Evolutionary conservation across 2,888 invertebrate genomes (phyloP), one percentile per base, ranked within the genome.

Genomic region (Torymus texanus): DNA sequence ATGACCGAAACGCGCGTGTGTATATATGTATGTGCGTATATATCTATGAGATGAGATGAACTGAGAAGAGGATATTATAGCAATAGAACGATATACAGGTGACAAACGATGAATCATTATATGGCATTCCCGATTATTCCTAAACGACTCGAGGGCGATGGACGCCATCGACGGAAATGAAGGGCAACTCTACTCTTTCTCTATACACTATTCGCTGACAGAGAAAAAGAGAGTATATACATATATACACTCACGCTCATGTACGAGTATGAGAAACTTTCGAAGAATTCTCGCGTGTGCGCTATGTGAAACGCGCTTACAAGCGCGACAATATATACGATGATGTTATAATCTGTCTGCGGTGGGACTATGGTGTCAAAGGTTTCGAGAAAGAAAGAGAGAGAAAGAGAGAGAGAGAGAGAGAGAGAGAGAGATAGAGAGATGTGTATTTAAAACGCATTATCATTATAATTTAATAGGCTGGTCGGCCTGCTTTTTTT

Each of bases 31-130:
- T 29, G 29, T 21, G 3, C 3, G 4, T 29, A 3, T 29, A 5
- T 29, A 5, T 29, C 29, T 29, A 29, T 29, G 29, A 0, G 29
- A 29, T 29, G 8, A 41, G 21, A 53, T 24, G 12, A 16, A 13
- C 12, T 18, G 53, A 51, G 53, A 72, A 18, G 14, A 16, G 16
- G 18, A 62, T 73, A 50, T 4, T 10, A 11, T 10, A 5, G 55
- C 29, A 50, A 74, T 65, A 70, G 73, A 79, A 75, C 16, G 8
- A 41, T 21, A 21, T 21, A 41, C 67, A 79, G 76, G 72, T 79
- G 75, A 79, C 66, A 79, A 79, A 75, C 76, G 72, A 62, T 62
- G 67, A 67, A 76, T 76, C 79, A 76, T 75, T 72, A 75, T 13
- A 41, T 41, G 8, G 29, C 50, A 14, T 18, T 68, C 16, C 29